Percentiles rank a stretch among this genome's conserved stretches.
phyloP scores from a whole-genome alignment of 2,113 vertebrate species.

The Chaetodon auriga region DNA sequence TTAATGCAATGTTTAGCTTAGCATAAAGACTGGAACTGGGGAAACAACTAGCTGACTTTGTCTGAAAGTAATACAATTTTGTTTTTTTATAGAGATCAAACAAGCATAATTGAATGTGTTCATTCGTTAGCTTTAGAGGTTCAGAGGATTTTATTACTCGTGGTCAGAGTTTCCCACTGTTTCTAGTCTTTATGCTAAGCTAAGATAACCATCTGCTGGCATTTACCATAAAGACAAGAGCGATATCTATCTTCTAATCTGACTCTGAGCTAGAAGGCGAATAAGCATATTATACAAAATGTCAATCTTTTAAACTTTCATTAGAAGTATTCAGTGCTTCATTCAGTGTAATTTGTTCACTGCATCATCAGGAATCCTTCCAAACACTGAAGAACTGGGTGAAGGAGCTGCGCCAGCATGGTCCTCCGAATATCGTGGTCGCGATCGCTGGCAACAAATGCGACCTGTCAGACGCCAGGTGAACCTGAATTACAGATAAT shows the following conservation, averaged over 20 bases:
- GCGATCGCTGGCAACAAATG: slow-evolving; percentile 99
- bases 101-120: background rate
- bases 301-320: background rate
- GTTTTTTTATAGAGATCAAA: background rate
- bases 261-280: background rate
- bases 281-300: background rate
- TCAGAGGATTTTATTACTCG: background rate
- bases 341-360: slow-evolving; percentile 9
- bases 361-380: slow-evolving; percentile 91
- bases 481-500: slow-evolving; percentile 36
- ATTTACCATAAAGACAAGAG: background rate
- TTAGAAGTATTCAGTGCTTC: background rate
- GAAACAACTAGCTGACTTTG: too few species aligned
- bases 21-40: background rate
- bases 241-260: background rate
- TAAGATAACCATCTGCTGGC: background rate
- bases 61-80: too few species aligned
- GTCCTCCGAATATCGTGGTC: slow-evolving; percentile 97
- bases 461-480: slow-evolving; percentile 96
- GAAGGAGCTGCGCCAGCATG: slow-evolving; percentile 96
- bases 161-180: background rate
- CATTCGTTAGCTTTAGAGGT: too few species aligned
- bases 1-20: slow-evolving; percentile 1
- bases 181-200: background rate
- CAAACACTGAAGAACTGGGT: slow-evolving; percentile 98